Conservation (phyloP, 35 echinoderm and acorn worm genomes). For the Ophiothrix spiculata region DNA sequence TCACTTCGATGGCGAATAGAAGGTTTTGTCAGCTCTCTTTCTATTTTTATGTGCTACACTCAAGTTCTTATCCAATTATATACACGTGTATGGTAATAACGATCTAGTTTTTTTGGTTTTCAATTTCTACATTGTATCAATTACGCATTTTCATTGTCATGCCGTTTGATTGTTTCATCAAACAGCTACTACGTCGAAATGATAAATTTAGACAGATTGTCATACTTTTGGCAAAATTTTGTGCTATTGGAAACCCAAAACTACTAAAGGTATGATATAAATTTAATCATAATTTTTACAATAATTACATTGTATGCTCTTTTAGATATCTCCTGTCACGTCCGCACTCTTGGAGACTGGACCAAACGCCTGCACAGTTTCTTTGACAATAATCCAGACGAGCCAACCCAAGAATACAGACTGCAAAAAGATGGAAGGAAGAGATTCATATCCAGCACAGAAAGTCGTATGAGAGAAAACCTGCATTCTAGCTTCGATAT, state of each 20-base stretch:
- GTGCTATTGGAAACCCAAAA: neutral
- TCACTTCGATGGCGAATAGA: too few species aligned
- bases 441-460: slow-evolving; percentile 17
- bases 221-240: neutral
- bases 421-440: neutral
- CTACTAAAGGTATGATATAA: neutral
- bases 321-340: slow-evolving; percentile 40
- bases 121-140: too few species aligned
- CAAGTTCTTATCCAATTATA: too few species aligned
- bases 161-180: neutral
- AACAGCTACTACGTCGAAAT: neutral
- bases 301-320: neutral
- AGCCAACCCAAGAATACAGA: slow-evolving; percentile 17
- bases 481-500: neutral
- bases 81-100: too few species aligned
- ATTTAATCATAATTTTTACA: neutral
- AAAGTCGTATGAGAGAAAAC: slow-evolving; percentile 17
- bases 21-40: too few species aligned
- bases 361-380: slow-evolving; percentile 45
- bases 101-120: too few species aligned
- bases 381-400: slow-evolving; percentile 38
- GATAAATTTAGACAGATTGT: neutral
- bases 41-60: too few species aligned
- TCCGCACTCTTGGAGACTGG: slow-evolving; percentile 62
- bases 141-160: too few species aligned